phyloP scores from a whole-genome alignment of 2,113 vertebrate species.

The Corvus moneduloides region DNA sequence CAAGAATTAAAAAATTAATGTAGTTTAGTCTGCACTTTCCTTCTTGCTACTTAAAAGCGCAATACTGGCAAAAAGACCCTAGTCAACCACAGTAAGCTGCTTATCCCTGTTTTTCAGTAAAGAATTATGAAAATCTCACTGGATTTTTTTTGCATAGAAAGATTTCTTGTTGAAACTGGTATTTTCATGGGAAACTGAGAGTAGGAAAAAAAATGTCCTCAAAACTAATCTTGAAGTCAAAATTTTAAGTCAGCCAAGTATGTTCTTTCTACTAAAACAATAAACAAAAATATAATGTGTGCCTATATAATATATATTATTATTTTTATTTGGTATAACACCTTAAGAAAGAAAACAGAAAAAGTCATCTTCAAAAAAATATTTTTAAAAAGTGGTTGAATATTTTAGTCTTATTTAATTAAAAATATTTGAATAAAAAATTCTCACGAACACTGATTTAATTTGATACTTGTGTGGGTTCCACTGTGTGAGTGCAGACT shows the following conservation, averaged over 20 bases:
- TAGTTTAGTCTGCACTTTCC: not conserved
- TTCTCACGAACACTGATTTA: not conserved
- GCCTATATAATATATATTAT: not conserved
- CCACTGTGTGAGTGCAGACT: not conserved
- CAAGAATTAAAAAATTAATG: not conserved
- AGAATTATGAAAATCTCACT: not conserved
- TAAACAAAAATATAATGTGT: not conserved
- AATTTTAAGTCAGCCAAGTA: not conserved
- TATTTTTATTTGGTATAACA: not conserved
- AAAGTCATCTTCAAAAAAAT: rapidly evolving
- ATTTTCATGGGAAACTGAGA: not conserved
- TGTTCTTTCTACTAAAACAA: not conserved
- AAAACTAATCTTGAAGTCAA: not conserved
- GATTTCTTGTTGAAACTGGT: not conserved
- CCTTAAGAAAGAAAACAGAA: not conserved
- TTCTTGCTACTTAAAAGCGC: not conserved
- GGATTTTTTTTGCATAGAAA: not conserved
- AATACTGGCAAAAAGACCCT: not conserved
- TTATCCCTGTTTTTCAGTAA: not conserved
- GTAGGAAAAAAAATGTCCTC: not conserved
- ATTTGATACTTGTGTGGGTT: not conserved
- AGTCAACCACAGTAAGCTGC: not conserved
- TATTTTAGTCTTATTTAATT: not conserved
- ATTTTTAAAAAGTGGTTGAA: not conserved
- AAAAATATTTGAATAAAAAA: not conserved